These are phyloP conservation scores for Hypselothyrea guttata DNA, from an alignment of 2,888 invertebrate species.

Conservation along the genomic window DNA sequence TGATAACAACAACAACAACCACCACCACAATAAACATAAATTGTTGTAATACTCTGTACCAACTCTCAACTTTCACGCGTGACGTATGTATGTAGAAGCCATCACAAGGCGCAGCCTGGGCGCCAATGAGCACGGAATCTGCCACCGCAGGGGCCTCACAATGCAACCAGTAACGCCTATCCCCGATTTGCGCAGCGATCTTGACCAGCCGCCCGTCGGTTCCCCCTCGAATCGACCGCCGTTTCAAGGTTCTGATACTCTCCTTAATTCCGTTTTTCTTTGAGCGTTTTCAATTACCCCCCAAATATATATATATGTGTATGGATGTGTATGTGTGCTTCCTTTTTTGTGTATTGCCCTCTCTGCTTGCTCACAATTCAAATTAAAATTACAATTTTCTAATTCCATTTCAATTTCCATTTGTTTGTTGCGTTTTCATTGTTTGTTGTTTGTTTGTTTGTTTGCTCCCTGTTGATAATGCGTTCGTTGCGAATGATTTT, in stretches of 20 bases:
- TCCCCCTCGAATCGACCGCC: conserved; percentile 82
- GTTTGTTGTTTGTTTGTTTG: conserved; percentile 44
- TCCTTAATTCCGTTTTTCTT: conserved; percentile 44
- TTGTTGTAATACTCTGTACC: conserved; percentile 20
- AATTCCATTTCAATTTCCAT: conserved; percentile 32
- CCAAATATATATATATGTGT: conserved; percentile 7
- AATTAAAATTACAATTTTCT: conserved; percentile 1
- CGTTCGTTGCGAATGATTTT: no score
- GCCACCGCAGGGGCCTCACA: conserved; percentile 92
- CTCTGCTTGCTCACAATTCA: neutral
- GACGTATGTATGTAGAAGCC: conserved; percentile 70
- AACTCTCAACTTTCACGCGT: conserved; percentile 35
- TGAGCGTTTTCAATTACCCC: conserved; percentile 20
- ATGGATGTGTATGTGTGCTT: conserved; percentile 17
- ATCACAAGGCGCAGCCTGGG: conserved; percentile 78
- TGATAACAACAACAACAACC: conserved; percentile 23
- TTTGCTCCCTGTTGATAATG: conserved; percentile 26
- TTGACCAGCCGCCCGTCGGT: conserved; percentile 80
- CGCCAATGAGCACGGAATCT: conserved; percentile 93
- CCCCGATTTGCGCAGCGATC: conserved; percentile 89
- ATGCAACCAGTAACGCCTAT: conserved; percentile 92
- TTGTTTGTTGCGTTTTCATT: conserved; percentile 51
- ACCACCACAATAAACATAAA: conserved; percentile 16
- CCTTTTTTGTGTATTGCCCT: neutral
- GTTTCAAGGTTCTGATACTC: conserved; percentile 80